Base-by-base conservation (phyloP, 2,888 invertebrate genomes). In the Biston betularia region DNA sequence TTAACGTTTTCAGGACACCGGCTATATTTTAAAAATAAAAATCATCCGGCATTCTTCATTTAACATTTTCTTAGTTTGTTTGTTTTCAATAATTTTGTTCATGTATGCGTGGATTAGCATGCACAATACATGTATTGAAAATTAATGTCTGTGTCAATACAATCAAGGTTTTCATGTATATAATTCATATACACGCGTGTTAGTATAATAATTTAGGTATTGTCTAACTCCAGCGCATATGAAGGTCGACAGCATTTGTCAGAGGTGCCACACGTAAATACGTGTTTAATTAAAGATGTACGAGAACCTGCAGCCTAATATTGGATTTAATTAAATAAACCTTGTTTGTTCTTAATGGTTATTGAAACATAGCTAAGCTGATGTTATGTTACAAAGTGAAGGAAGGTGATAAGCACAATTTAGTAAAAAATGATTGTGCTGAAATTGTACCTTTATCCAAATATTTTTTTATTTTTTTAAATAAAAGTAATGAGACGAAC, bases 191-290 rank as follows among this genome's bases (percentile, higher is more conserved):
- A 33, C 24, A 54, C 54, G 44, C 56, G 33, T 33, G 33, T 40
- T 48, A 57, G 63, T 57, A 46, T 68, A 48, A 70, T 65, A 62
- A 68, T 61, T 70, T 24, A 70, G 61, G 63, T 70, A 63, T 70
- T 74, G 70, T 73, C 60, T 66, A 67, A 70, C 65, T 68, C 68
- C 68, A 72, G 68, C 62, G 67, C 68, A 74, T 65, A 73, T 73
- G 77, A 81, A 82, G 82, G 82, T 69, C 80, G 68, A 42, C 77
- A 56, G 60, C 76, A 75, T 78, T 50, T 48, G 48, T 65, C 62
- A 67, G 33, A 62, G 35, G 45, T 49, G 50, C 50, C 34, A 15
- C 53, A 38, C 15, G 24, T 12, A 24, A 38, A 24, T 12, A n/a
- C n/a, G 7, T 24, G 12, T 11, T 42, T 14, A 0, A 40, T 40